These are phyloP conservation scores for Spermophilus dauricus DNA, from an alignment of 2,113 vertebrate genomes.

Conservation along the genomic window DNA sequence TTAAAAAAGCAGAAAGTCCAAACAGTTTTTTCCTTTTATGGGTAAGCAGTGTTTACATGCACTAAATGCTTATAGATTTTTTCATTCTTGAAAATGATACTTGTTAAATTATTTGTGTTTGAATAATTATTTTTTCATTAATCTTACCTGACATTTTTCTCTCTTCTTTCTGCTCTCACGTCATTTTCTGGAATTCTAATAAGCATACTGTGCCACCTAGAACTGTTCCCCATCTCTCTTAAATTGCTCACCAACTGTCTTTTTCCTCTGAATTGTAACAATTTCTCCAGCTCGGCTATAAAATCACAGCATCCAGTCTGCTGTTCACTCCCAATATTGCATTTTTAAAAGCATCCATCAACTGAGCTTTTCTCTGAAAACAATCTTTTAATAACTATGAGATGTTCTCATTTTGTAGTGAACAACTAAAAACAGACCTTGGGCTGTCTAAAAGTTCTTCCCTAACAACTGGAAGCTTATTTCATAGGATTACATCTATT, in stretches of 20 bases:
- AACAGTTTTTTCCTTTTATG: background rate
- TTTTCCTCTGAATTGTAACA: constrained; percentile 62
- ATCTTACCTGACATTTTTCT: background rate
- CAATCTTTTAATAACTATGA: constrained; percentile 31
- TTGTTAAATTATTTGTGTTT: constrained; percentile 36
- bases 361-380: constrained; percentile 58
- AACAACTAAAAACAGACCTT: constrained; percentile 36
- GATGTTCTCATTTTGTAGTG: constrained; percentile 16
- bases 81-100: background rate
- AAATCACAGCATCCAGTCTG: constrained; percentile 53
- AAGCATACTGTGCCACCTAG: background rate
- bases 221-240: background rate
- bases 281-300: constrained; percentile 45
- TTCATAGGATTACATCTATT: background rate
- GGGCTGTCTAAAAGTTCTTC: background rate
- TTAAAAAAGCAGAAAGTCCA: constrained; percentile 26
- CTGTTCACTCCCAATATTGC: constrained; percentile 22
- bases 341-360: constrained; percentile 53
- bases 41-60: constrained; percentile 10
- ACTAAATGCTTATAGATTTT: background rate
- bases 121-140: constrained; percentile 18
- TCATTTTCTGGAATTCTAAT: constrained; percentile 53
- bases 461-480: background rate
- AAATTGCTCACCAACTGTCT: constrained; percentile 42
- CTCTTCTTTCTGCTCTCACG: background rate